A percentile compares a stretch with the other conserved stretches of the same genome.
Conservation (phyloP, 1,140 invertebrate genomes). For the Drosophila tropicalis region DNA sequence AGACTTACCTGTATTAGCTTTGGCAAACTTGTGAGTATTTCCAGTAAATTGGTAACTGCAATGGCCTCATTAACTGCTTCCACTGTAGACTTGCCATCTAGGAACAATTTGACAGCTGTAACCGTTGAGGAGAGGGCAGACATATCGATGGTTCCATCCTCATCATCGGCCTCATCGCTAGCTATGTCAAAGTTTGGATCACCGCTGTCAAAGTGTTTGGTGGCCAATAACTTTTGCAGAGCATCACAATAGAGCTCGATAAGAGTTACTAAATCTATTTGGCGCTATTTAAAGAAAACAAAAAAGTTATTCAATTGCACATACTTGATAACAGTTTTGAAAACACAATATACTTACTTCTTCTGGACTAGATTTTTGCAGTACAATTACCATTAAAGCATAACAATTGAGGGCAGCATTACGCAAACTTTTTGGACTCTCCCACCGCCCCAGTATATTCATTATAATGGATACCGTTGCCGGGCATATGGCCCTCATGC, state of each 20-base stretch:
- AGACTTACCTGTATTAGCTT: conserved; percentile 52
- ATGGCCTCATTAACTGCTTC: conserved; percentile 58
- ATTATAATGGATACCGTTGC: conserved; percentile 86
- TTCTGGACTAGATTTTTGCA: conserved; percentile 85
- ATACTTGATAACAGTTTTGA: background rate
- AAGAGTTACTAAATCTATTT: conserved; percentile 86
- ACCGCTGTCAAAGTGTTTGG: conserved; percentile 67
- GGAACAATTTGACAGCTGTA: conserved; percentile 60
- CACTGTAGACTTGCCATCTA: conserved; percentile 21
- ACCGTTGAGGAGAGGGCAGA: conserved; percentile 61
- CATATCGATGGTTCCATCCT: conserved; percentile 70
- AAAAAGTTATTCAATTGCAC: background rate
- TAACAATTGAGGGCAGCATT: conserved; percentile 85
- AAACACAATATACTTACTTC: conserved; percentile 83
- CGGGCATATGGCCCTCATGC: conserved; percentile 86
- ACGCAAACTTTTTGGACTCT: conserved; percentile 79
- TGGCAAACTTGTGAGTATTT: conserved; percentile 66
- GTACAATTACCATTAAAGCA: conserved; percentile 85
- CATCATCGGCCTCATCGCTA: conserved; percentile 59
- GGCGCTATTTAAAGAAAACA: conserved; percentile 83
- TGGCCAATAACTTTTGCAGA: conserved; percentile 69
- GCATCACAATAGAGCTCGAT: conserved; percentile 85
- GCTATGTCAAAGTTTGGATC: conserved; percentile 71
- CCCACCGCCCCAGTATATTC: conserved; percentile 83
- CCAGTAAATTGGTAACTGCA: conserved; percentile 71